phyloP scores from a whole-genome alignment of 2,888 invertebrate species.

The Drosophila limbata region DNA sequence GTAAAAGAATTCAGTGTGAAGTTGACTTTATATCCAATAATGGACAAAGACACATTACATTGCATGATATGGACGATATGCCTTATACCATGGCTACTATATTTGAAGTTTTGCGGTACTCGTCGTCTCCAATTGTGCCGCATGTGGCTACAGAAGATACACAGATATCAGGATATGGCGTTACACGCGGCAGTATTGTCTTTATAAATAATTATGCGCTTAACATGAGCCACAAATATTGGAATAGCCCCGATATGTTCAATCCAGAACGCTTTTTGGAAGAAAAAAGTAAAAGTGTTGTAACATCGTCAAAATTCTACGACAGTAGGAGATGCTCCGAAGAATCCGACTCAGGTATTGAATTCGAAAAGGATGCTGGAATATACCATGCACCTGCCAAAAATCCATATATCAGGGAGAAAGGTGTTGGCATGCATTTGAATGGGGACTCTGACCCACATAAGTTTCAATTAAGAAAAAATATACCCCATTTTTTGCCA shows the following conservation, averaged over 20 bases:
- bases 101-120: slow-evolving; percentile 91
- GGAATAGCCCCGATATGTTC: slow-evolving; percentile 90
- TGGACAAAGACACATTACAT: slow-evolving; percentile 86
- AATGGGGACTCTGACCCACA: not conserved
- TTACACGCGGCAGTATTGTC: slow-evolving; percentile 92
- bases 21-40: slow-evolving; percentile 87
- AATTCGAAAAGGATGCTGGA: slow-evolving; percentile 85
- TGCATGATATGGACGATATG: slow-evolving; percentile 89
- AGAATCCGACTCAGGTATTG: slow-evolving; percentile 87
- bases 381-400: not conserved
- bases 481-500: slow-evolving; percentile 91
- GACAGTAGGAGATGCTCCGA: slow-evolving; percentile 84
- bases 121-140: slow-evolving; percentile 95
- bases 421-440: slow-evolving; percentile 8
- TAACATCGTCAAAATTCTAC: slow-evolving; percentile 4
- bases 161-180: slow-evolving; percentile 89
- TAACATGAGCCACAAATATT: slow-evolving; percentile 90
- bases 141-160: slow-evolving; percentile 93
- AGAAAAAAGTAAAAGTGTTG: slow-evolving; percentile 41
- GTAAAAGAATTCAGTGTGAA: slow-evolving; percentile 89
- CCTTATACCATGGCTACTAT: slow-evolving; percentile 94
- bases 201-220: slow-evolving; percentile 94
- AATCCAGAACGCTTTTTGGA: slow-evolving; percentile 91
- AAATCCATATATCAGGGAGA: not conserved
- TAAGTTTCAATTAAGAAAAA: slow-evolving; percentile 85